Base-by-base conservation (phyloP, 2,113 vertebrate genomes). In the Parus major region DNA sequence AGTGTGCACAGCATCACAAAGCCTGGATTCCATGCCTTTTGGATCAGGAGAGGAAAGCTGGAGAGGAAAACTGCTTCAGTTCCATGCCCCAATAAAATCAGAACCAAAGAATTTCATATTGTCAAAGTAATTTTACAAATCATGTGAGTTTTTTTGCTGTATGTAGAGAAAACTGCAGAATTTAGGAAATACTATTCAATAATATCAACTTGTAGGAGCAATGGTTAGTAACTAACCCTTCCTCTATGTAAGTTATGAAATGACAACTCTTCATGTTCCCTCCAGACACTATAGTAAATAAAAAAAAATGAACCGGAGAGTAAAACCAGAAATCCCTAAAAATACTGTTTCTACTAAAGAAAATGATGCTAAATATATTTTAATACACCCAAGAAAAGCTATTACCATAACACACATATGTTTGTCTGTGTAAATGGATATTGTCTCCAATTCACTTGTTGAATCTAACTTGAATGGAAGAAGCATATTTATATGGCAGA, bases 111-210 rank as follows among this genome's bases (percentile, higher is more conserved):
- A 50, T 56, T 73, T 73, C 47, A 14, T 21, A 35, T 5, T 66
- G 63, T 19, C 64, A 39, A 64, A 84, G 29, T 64, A 44, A 70
- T 68, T 80, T 55, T 75, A 73, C 33, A 52, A 31, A 42, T 9
- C 3, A 2, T 10, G 8, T 15, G 9, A 0, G 8, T 8, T 11
- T n/a, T 42, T 72, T 15, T 39, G 4, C 22, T 65, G 5, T 11
- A 44, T 17, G 35, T 1, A 71, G 22, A 15, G 33, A 71, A 61
- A 79, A 35, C 8, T 28, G 5, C 17, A 35, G 52, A 64, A 72
- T 64, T 50, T 68, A 46, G 82, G 60, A 78, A 85, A 66, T 33
- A 13, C 15, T 52, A 22, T 41, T n/a, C 59, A 50, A 47, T 27
- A 83, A 22, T 12, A 90, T 22, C 22, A 70, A 44, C 39, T 41